Evolutionary conservation across 2,797 vertebrate genomes (phyloP).

Genomic region (Otolemur crassicaudatus): DNA sequence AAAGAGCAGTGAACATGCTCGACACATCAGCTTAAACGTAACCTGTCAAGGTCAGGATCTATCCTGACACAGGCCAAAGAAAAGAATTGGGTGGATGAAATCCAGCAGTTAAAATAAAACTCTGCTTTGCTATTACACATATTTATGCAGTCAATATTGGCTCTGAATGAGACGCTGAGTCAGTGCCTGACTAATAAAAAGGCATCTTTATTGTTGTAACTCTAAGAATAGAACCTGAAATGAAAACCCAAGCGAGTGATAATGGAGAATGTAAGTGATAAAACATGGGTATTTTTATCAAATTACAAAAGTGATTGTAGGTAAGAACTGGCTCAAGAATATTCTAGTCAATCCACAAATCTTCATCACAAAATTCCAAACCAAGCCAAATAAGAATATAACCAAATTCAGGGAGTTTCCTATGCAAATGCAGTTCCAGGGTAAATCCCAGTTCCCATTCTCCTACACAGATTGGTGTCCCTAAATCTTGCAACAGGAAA

Average conservation of each 20-base stretch:
- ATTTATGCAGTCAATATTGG: background rate
- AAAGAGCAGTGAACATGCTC: background rate
- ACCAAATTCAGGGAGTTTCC: background rate
- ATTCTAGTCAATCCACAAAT: background rate
- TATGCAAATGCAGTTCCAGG: background rate
- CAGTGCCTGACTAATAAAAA: background rate
- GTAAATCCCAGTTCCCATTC: background rate
- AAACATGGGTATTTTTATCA: conserved; percentile 9
- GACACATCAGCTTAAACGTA: background rate
- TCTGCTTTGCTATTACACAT: background rate
- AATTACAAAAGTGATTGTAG: background rate
- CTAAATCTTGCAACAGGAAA: background rate
- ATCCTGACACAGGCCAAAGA: background rate
- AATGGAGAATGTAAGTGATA: background rate
- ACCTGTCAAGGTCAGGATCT: background rate
- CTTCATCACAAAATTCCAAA: background rate
- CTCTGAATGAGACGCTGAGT: background rate
- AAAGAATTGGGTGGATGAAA: background rate
- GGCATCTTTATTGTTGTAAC: conserved; percentile 1
- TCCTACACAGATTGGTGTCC: background rate
- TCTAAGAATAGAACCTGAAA: background rate
- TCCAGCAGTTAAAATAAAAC: background rate
- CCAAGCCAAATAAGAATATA: background rate
- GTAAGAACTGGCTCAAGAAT: background rate
- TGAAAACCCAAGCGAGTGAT: background rate